These are phyloP conservation scores for Erpobdella octoculata DNA, from an alignment of 2,888 invertebrate species.

Conservation along the genomic window DNA sequence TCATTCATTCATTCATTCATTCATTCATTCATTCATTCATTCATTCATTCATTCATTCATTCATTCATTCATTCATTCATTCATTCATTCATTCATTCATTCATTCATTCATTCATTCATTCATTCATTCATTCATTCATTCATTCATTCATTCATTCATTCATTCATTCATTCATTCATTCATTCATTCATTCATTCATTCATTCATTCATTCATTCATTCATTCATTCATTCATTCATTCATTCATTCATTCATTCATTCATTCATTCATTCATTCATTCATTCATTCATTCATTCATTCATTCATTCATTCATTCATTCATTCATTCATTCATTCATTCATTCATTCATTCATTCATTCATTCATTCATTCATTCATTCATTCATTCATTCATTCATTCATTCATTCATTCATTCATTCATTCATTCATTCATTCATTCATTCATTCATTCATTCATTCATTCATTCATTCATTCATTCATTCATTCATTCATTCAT, in stretches of 20 bases:
- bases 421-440: conserved; percentile 6
- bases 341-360: neutral
- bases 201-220: conserved; percentile 1
- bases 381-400: neutral
- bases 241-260: conserved; percentile 1
- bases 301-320: conserved; percentile 9
- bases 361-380: neutral
- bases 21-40: neutral
- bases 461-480: conserved; percentile 9
- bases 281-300: conserved; percentile 4
- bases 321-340: neutral
- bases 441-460: conserved; percentile 13
- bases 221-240: neutral
- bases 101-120: conserved; percentile 9
- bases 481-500: conserved; percentile 9
- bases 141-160: neutral
- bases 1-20: neutral
- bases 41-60: conserved; percentile 8
- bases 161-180: neutral
- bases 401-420: conserved; percentile 7
- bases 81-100: conserved; percentile 11
- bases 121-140: conserved; percentile 9
- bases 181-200: conserved; percentile 1
- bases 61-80: conserved; percentile 9
- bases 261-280: conserved; percentile 1